These are phyloP conservation scores for Erebia epiphron DNA, from an alignment of 2,888 invertebrate species.

Conservation along the genomic window DNA sequence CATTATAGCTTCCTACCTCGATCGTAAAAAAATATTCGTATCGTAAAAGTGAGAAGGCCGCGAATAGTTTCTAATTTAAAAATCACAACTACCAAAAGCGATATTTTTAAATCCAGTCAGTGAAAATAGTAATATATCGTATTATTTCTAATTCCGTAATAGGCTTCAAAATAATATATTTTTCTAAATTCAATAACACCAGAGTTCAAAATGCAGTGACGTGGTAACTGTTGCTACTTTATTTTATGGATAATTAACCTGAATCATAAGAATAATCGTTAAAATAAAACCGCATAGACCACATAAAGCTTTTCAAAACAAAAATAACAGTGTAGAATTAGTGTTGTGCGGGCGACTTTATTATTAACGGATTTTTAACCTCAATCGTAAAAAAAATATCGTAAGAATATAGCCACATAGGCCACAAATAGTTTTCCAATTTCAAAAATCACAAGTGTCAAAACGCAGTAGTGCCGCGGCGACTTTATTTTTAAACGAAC, in stretches of 20 bases:
- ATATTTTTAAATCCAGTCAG: background rate
- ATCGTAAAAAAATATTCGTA: background rate
- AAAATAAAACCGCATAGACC: background rate
- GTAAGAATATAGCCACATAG: background rate
- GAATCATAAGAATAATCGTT: background rate
- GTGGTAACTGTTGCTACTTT: no score
- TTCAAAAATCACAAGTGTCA: conserved; percentile 51
- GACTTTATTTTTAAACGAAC: conserved; percentile 76
- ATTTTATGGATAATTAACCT: background rate
- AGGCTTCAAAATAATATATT: no score
- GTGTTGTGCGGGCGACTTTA: background rate
- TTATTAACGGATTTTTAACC: background rate
- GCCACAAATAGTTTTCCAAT: conserved; percentile 34
- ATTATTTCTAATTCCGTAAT: no score
- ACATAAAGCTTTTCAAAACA: no score
- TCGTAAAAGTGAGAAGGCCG: background rate
- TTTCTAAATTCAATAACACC: no score
- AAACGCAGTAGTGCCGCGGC: conserved; percentile 55
- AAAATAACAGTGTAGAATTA: no score
- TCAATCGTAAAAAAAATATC: conserved; percentile 9
- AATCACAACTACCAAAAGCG: background rate
- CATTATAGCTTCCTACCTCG: background rate
- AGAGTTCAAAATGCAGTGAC: no score
- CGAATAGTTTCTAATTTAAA: background rate
- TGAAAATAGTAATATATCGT: conserved; percentile 2